These are phyloP conservation scores for Sebastes ruberrimus DNA, from an alignment of 2,797 vertebrate species.

Conservation along the genomic window DNA sequence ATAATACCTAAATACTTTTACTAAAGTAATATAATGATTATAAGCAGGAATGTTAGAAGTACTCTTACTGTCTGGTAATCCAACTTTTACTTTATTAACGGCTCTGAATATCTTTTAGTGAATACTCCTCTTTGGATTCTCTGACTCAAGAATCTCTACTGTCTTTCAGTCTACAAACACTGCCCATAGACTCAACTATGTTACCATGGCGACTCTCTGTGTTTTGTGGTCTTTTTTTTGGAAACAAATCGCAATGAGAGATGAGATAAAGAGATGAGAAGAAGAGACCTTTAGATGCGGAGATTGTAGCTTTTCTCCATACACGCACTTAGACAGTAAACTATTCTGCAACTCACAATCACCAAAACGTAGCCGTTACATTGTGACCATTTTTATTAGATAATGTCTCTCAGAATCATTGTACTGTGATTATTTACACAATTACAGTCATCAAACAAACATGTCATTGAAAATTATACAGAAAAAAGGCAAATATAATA, in stretches of 20 bases:
- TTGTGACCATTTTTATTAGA: constrained; percentile 12
- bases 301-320: background rate
- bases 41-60: background rate
- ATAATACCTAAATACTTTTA: too few relatives aligned
- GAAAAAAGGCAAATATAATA: background rate
- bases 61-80: background rate
- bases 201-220: background rate
- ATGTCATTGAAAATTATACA: background rate
- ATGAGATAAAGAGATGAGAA: background rate
- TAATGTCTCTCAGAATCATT: background rate
- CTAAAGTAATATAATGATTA: background rate
- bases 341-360: background rate
- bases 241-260: background rate
- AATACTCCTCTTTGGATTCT: background rate
- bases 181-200: background rate
- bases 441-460: constrained; percentile 16
- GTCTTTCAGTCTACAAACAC: background rate
- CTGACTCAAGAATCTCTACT: background rate
- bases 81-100: background rate
- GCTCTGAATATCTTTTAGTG: background rate
- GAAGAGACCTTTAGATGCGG: background rate
- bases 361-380: background rate
- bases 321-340: accelerated
- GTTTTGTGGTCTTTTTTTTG: background rate
- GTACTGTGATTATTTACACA: constrained; percentile 1